Base-by-base conservation (phyloP, 2,113 vertebrate genomes). In the Romanogobio albipinnatus region DNA sequence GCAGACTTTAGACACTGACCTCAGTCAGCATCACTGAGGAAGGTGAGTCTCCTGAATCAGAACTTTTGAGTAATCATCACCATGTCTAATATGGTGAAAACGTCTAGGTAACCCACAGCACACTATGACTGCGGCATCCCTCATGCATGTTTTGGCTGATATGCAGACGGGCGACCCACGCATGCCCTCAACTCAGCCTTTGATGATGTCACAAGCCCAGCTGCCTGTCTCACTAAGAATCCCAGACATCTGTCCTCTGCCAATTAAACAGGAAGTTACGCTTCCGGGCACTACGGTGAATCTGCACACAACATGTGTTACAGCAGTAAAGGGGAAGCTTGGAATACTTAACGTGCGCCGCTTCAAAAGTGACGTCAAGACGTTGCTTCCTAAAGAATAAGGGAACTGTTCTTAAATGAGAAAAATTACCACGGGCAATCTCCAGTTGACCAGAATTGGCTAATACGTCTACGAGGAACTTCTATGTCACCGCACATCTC, bases 211-310 rank as follows among this genome's bases (percentile, higher is more conserved):
- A 90, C 71, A 75, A 58, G 24, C 45, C 47, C 80, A 74, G 77
- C 33, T 36, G 74, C 56, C 59, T 26, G 62, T 86, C 82, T 80
- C 26, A 47, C 66, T 47, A 19, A 68, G 53, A 86, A 85, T 81
- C 68, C 73, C 83, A 90, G 85, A 90, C 71, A 81, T 87, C 80
- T 80, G 86, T 81, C 36, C 66, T 87, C n/a, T 8, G 61, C 71
- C 64, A 80, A 82, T 83, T 87, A 87, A 88, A 88, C 82, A 87
- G 84, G 84, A 90, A 86, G 84, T 84, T 36, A 84, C 74, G 59
- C 80, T 83, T 84, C 73, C 22, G 76, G 86, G 71, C 75, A 86
- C 64, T 75, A 86, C 83, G 81, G 82, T 85, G 73, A 84, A 83
- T 86, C 74, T 64, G 33, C 8, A n/a, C 33, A 13, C 56, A 73